Evolutionary conservation across 1,140 invertebrate genomes (phyloP), one percentile per base, ranked within the genome.

Genomic region (Drosophila serrata): DNA sequence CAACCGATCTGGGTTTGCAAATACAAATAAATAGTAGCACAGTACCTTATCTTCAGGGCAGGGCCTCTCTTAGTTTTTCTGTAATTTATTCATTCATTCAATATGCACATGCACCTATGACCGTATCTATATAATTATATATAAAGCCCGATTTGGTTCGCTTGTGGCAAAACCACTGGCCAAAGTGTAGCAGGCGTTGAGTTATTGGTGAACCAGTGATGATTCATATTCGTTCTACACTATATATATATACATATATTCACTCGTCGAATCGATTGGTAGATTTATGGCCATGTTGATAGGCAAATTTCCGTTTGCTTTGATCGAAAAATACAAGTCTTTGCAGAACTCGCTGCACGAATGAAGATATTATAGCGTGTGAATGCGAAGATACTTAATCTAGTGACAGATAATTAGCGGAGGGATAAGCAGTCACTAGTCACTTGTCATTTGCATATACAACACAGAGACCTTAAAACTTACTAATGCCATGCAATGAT

Each of bases 251-350:
- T n/a, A n/a, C n/a, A n/a, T n/a, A n/a, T 51, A 51, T 19, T 33
- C 29, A 51, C 17, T 55, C 51, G 19, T 33, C 75, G 75, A 62
- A 73, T 73, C 75, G 58, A 72, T 74, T 46, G 40, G 22, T 56
- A 82, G 74, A 88, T 88, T 88, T 88, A 88, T 88, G 84, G 81
- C 46, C 80, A 78, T 84, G 81, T 87, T 90, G 85, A 88, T 84
- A 90, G 76, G 73, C 61, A 84, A 80, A 90, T 88, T 78, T 88
- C 81, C 80, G 68, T 64, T 81, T 72, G 37, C 33, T 53, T 13
- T 6, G 45, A 37, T 33, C 48, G 57, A 64, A 58, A 69, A 65
- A 15, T 29, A 43, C 42, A 65, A 35, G 39, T 17, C 35, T 37
- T 15, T 6, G 5, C 43, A 35, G 24, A 65, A 43, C 37, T n/a